Conservation (phyloP, 2,797 vertebrate genomes). For the Enteromius treurensis region DNA sequence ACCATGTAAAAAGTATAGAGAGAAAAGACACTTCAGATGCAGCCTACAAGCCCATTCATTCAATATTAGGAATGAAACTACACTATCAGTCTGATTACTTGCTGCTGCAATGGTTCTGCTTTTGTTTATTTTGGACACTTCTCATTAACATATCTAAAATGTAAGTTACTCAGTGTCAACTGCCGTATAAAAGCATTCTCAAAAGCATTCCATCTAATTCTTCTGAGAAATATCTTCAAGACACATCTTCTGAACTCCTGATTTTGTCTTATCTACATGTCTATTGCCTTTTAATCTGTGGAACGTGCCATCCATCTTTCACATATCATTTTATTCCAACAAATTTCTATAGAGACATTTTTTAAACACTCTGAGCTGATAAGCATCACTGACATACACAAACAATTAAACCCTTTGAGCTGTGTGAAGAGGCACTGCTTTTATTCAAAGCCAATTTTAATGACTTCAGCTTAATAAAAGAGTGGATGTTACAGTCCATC, state of each 20-base stretch:
- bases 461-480: neutral
- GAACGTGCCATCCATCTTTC: neutral
- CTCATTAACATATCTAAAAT: neutral
- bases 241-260: neutral
- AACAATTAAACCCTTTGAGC: neutral
- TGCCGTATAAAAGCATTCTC: neutral
- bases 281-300: neutral
- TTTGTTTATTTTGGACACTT: neutral
- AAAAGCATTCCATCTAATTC: neutral
- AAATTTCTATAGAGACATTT: neutral
- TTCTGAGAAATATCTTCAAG: neutral
- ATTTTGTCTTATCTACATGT: neutral
- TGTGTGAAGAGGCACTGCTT: neutral
- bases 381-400: neutral
- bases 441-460: neutral
- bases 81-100: neutral
- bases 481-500: conserved; percentile 3
- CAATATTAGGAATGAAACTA: neutral
- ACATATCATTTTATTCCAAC: neutral
- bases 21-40: neutral
- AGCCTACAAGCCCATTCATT: neutral
- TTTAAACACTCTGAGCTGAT: neutral
- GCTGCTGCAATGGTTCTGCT: neutral
- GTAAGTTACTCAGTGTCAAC: neutral
- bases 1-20: neutral